Conservation (phyloP, 2,113 vertebrate genomes). For the Pampusana beccarii region DNA sequence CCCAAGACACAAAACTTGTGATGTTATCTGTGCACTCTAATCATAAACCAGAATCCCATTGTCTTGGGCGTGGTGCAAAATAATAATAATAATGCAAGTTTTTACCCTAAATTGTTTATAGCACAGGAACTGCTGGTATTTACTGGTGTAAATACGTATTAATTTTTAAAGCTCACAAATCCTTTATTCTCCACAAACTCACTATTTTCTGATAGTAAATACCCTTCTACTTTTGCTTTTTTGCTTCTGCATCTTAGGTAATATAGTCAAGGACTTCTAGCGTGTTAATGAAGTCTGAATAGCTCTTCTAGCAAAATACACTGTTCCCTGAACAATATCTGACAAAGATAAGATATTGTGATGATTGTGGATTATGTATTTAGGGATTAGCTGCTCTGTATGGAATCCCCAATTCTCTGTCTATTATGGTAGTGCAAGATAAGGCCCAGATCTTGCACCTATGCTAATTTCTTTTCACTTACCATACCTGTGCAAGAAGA, state of each 20-base stretch:
- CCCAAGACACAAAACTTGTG: neutral
- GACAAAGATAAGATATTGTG: neutral
- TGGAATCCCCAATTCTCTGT: neutral
- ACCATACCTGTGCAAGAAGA: neutral
- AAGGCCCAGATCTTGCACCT: neutral
- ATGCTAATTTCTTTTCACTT: conserved; percentile 26
- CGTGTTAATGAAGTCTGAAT: neutral
- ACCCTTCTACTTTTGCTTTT: neutral
- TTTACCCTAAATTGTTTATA: neutral
- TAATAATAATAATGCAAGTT: fast-evolving
- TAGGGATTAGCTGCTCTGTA: neutral
- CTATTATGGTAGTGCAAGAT: conserved; percentile 4
- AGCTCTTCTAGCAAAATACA: neutral
- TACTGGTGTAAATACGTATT: neutral
- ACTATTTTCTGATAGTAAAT: neutral
- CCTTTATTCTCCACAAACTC: neutral
- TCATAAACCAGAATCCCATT: fast-evolving
- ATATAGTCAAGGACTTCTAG: neutral
- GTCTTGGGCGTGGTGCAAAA: neutral
- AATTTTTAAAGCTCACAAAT: neutral
- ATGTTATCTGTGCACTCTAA: neutral
- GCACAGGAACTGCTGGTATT: neutral
- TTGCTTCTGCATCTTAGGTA: neutral
- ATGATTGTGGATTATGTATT: neutral
- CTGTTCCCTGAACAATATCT: neutral